A percentile compares a stretch with the other conserved stretches of the same genome.
phyloP scores from a whole-genome alignment of 2,797 vertebrate genomes.

The Mormyrus proboscirostris region DNA sequence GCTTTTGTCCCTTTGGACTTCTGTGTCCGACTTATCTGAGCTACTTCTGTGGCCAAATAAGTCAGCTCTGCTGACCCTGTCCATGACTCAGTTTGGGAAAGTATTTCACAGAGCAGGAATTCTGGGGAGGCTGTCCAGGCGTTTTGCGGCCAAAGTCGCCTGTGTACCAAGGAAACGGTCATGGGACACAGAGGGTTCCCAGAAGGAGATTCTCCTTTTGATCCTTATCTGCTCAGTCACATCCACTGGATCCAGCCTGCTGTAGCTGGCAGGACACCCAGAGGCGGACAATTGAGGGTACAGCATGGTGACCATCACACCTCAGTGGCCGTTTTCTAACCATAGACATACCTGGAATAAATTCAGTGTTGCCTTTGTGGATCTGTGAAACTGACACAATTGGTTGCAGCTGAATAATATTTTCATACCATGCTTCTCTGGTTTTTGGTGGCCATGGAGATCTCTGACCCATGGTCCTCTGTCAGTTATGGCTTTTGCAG shows the following conservation, averaged over 20 bases:
- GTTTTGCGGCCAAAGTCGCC: neutral
- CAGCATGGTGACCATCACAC: conserved; percentile 7
- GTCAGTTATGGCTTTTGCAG: neutral
- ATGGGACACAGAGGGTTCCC: neutral
- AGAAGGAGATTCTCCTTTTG: neutral
- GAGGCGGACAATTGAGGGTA: conserved; percentile 29
- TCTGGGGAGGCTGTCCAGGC: neutral
- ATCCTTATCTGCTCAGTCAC: neutral
- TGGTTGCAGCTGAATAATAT: conserved; percentile 24
- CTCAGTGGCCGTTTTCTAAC: conserved; percentile 7
- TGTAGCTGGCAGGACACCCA: neutral
- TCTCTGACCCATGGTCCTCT: neutral
- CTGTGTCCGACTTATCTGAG: neutral
- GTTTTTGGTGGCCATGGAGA: conserved; percentile 4
- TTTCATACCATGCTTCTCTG: conserved; percentile 31
- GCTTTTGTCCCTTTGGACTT: neutral
- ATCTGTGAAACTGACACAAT: conserved; percentile 30
- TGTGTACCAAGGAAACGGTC: neutral
- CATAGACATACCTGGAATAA: conserved; percentile 22
- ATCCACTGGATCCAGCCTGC: conserved; percentile 13
- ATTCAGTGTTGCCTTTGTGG: conserved; percentile 20
- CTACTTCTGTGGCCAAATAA: neutral
- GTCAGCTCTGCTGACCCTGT: neutral
- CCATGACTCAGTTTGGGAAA: neutral
- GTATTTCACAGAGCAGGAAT: neutral